Evolutionary conservation across 2,888 invertebrate species (phyloP).

Genomic region (Syrista parreyssii): DNA sequence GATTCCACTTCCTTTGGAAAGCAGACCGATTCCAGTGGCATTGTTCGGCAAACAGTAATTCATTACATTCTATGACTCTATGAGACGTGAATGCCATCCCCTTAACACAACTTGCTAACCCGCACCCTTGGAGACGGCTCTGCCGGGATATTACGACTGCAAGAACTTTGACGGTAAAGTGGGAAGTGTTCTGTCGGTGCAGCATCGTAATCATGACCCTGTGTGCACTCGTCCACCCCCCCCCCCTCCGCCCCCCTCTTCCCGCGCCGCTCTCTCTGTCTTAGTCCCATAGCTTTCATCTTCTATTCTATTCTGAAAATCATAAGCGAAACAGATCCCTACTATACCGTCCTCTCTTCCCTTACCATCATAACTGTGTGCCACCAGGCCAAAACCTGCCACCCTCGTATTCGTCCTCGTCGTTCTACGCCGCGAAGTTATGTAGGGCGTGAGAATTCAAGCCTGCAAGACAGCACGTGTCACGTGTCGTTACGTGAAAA

Average conservation of each 20-base stretch:
- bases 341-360: not conserved
- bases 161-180: conserved; percentile 41
- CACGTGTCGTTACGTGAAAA: not conserved
- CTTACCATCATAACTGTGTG: not conserved
- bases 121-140: conserved; percentile 12
- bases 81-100: conserved; percentile 43
- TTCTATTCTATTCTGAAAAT: not conserved
- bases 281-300: not conserved
- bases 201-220: conserved; percentile 44
- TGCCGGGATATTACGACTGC: conserved; percentile 18
- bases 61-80: conserved; percentile 51
- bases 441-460: not conserved
- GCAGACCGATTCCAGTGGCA: conserved; percentile 38
- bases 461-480: not conserved
- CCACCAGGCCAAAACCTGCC: too few species aligned
- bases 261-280: not conserved
- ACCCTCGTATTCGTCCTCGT: not conserved
- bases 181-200: conserved; percentile 38
- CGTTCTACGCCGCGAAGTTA: not conserved
- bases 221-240: not conserved
- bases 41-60: conserved; percentile 57
- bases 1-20: conserved; percentile 38
- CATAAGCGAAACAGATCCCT: not conserved
- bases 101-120: not conserved
- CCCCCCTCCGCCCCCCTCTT: too few species aligned